These are phyloP conservation scores for Acleris emargana DNA, from an alignment of 2,888 invertebrate genomes.

Conservation along the genomic window DNA sequence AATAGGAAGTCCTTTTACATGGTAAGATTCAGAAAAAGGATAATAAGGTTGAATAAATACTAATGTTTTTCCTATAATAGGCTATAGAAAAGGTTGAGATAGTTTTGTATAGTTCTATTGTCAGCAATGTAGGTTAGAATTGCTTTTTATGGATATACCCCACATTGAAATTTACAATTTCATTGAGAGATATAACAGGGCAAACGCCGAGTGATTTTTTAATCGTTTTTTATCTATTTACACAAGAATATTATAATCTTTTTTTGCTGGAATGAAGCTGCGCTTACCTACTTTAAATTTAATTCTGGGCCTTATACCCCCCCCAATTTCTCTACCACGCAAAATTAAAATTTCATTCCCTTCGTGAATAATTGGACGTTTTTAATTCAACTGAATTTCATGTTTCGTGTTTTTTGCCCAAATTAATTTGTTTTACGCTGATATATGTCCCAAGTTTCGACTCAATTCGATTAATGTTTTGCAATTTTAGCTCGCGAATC, in stretches of 20 bases:
- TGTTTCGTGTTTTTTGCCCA: neutral
- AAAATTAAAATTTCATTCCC: conserved; percentile 7
- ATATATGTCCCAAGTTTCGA: conserved; percentile 18
- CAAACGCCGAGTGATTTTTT: no score
- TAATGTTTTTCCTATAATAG: no score
- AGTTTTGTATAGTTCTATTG: no score
- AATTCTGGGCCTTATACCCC: neutral
- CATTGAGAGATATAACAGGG: no score
- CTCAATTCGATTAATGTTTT: conserved; percentile 16
- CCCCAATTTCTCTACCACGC: conserved; percentile 1
- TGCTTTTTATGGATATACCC: no score
- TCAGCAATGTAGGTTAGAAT: no score
- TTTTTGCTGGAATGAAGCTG: neutral
- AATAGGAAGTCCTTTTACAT: conserved; percentile 7
- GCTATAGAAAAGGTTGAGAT: neutral
- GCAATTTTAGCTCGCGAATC: neutral
- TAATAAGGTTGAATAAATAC: neutral
- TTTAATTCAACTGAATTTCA: conserved; percentile 13
- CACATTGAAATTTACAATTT: no score
- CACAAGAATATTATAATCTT: neutral
- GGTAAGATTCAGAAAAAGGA: neutral
- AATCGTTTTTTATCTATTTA: no score
- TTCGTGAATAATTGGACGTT: conserved; percentile 5
- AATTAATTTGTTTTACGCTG: conserved; percentile 19
- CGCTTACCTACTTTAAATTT: neutral